Base-by-base conservation (phyloP, 2,797 vertebrate genomes). In the Malacoraja senta region DNA sequence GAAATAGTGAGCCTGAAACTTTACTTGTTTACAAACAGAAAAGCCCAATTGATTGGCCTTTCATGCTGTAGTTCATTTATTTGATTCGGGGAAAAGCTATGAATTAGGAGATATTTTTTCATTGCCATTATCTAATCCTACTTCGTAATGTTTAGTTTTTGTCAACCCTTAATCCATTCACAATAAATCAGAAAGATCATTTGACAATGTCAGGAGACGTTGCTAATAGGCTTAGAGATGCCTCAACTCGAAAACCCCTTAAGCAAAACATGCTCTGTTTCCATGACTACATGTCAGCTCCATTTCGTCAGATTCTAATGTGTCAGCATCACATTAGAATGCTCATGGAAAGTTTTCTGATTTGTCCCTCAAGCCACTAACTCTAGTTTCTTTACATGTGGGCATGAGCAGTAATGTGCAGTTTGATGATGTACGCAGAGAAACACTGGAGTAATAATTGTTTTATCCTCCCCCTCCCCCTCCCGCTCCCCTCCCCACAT, bases 171-270 rank as follows among this genome's bases (percentile, higher is more conserved):
- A 88, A 88, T 88, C 35, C 84, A 88, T 88, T n/a, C 84, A 21
- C 65, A 68, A 88, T 68, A 68, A 88, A 88, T 88, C 84, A 68
- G 84, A 88, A 68, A 63, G 17, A 88, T 68, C 32, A 63, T 68
- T 88, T 88, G 84, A 88, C 84, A 88, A 88, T 29, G 63, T 88
- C 63, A 68, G 61, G 84, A 88, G 61, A 68, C 15, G 35, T 88
- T 68, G 29, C 84, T 63, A 65, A 88, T 88, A 32, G 84, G n/a
- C 26, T 61, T 12, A 15, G 26, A 84, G 81, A 15, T 68, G 61
- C 84, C 84, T 88, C 61, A 68, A 68, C 32, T 88, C n/a, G n/a
- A 35, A 68, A 32, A 13, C n/a, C 63, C 84, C 61, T 88, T n/a
- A 68, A 88, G 63, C 84, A 88, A 88, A 88, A 21, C 17, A n/a